Conservation (phyloP, 2,113 vertebrate species). For the Leuciscus idus region DNA sequence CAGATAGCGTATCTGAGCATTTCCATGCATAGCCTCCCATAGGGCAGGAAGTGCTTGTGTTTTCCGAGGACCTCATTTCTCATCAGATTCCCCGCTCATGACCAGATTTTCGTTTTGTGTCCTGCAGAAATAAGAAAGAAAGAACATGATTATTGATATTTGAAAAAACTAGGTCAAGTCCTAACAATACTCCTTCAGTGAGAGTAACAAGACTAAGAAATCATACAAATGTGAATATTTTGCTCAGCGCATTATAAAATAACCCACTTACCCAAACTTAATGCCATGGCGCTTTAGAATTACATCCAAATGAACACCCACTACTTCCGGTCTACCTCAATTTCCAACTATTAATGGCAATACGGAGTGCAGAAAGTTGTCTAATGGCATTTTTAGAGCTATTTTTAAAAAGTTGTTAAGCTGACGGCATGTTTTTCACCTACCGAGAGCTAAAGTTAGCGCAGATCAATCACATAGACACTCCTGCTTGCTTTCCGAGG, state of each 20-base stretch:
- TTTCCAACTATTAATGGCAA: conserved; percentile 3
- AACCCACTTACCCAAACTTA: conserved; percentile 14
- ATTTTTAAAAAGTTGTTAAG: conserved; percentile 48
- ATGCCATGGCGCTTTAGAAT: background rate
- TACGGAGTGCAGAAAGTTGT: background rate
- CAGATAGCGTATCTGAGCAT: conserved; percentile 16
- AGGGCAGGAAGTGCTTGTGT: conserved; percentile 11
- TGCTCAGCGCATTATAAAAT: background rate
- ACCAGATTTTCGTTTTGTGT: conserved; percentile 24
- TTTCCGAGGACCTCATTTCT: conserved; percentile 20
- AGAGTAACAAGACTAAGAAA: background rate
- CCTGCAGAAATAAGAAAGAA: conserved; percentile 50
- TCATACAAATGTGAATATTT: conserved; percentile 35
- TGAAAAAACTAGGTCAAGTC: conserved; percentile 9
- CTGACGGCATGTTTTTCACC: conserved; percentile 36
- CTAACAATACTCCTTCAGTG: background rate
- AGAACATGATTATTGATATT: conserved; percentile 17
- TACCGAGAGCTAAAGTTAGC: conserved; percentile 48
- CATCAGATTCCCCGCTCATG: conserved; percentile 21
- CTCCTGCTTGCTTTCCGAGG: conserved; percentile 25
- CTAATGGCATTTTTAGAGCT: conserved; percentile 6
- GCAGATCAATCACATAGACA: conserved; percentile 43
- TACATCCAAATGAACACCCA: conserved; percentile 26
- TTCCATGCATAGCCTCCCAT: conserved; percentile 24
- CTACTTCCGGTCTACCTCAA: background rate